Evolutionary conservation across 2,797 vertebrate genomes (phyloP).

Genomic region (Parambassis ranga): DNA sequence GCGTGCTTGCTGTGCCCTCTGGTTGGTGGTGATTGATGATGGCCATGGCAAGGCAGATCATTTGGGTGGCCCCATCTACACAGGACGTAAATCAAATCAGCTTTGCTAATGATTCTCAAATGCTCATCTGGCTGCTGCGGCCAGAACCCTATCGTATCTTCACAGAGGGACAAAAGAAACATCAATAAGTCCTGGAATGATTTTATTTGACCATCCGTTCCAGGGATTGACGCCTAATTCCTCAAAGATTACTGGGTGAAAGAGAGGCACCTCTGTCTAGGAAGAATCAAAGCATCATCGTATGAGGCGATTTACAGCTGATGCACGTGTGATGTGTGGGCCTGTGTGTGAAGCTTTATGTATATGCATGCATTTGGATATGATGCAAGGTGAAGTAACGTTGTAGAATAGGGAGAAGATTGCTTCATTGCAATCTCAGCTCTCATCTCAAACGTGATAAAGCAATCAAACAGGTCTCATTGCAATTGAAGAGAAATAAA

Average conservation of each 20-base stretch:
- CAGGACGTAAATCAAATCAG: slow-evolving; percentile 86
- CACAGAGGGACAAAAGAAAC: slow-evolving; percentile 67
- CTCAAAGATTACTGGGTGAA: slow-evolving; percentile 38
- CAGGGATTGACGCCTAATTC: slow-evolving; percentile 58
- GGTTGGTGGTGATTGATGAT: slow-evolving; percentile 85
- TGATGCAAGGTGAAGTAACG: slow-evolving; percentile 44
- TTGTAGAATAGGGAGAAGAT: slow-evolving; percentile 17
- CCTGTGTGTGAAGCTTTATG: slow-evolving; percentile 14
- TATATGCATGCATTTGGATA: slow-evolving; percentile 28
- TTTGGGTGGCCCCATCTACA: slow-evolving; percentile 84
- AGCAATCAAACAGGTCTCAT: slow-evolving; percentile 28
- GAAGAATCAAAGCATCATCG: slow-evolving; percentile 31
- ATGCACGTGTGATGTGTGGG: slow-evolving; percentile 23
- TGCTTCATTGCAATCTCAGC: slow-evolving; percentile 20
- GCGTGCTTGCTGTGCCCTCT: slow-evolving; percentile 79
- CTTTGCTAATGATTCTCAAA: slow-evolving; percentile 82
- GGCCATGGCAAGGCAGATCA: slow-evolving; percentile 81
- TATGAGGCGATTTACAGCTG: slow-evolving; percentile 27
- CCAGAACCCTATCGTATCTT: slow-evolving; percentile 72
- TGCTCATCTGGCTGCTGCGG: slow-evolving; percentile 76
- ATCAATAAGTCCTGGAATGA: slow-evolving; percentile 75
- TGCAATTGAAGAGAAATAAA: background rate
- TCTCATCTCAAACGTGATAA: slow-evolving; percentile 15
- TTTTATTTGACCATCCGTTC: slow-evolving; percentile 71
- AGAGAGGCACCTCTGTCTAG: slow-evolving; percentile 16